A percentile compares a stretch with the other conserved stretches of the same genome.
phyloP scores from a whole-genome alignment of 2,888 invertebrate genomes.

The Chrysomela aeneicollis region DNA sequence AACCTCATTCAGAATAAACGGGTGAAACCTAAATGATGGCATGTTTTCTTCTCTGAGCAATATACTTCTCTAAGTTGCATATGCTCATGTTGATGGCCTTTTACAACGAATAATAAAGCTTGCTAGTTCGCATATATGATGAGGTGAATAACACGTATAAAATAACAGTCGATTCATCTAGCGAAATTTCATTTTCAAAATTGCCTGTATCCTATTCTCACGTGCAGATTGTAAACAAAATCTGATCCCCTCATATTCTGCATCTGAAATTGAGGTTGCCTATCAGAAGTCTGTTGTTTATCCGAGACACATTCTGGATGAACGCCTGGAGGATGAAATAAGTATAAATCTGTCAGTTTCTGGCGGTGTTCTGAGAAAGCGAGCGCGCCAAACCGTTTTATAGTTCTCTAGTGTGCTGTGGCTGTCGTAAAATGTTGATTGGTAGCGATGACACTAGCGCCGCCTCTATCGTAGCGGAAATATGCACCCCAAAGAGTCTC shows the following conservation, averaged over 20 bases:
- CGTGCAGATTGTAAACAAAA: not conserved
- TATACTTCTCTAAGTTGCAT: too few species aligned
- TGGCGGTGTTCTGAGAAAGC: constrained; percentile 45
- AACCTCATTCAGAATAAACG: too few species aligned
- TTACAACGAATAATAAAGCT: too few species aligned
- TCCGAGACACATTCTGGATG: constrained; percentile 12
- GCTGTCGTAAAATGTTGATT: constrained; percentile 59
- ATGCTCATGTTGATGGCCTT: too few species aligned
- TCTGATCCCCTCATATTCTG: not conserved
- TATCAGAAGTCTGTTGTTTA: constrained; percentile 16
- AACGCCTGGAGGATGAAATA: constrained; percentile 18
- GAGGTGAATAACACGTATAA: too few species aligned
- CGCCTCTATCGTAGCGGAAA: not conserved
- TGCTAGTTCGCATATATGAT: too few species aligned
- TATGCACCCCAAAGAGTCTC: not conserved
- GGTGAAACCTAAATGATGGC: too few species aligned
- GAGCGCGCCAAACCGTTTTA: constrained; percentile 56
- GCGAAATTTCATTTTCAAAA: too few species aligned
- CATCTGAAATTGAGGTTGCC: constrained; percentile 2
- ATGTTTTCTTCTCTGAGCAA: too few species aligned
- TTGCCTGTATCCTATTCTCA: too few species aligned
- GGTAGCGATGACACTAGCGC: constrained; percentile 51
- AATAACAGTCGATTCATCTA: too few species aligned
- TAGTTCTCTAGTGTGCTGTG: constrained; percentile 56
- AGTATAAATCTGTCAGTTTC: constrained; percentile 23